A percentile compares a stretch with the other conserved stretches of the same genome.
These are phyloP conservation scores for Digitonthophagus gazella DNA, from an alignment of 2,888 invertebrate genomes.

Conservation along the genomic window DNA sequence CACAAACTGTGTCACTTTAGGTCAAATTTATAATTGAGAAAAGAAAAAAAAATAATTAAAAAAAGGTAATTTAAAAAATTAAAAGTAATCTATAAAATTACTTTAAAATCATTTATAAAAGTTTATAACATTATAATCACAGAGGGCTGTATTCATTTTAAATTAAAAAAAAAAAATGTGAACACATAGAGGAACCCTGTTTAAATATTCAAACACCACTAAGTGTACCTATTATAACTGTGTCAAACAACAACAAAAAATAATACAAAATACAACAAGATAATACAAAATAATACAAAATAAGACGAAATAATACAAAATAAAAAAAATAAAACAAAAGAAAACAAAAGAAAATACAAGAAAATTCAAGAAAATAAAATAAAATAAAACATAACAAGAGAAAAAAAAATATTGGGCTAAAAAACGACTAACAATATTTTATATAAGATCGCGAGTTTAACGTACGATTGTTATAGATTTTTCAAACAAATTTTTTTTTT, in stretches of 20 bases:
- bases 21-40: background rate
- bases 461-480: background rate
- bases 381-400: too few relatives aligned
- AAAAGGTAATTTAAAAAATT: too few relatives aligned
- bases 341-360: too few relatives aligned
- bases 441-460: background rate
- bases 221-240: background rate
- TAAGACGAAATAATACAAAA: too few relatives aligned
- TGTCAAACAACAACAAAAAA: background rate
- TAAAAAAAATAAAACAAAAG: too few relatives aligned
- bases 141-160: background rate
- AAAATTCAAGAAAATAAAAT: too few relatives aligned
- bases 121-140: background rate
- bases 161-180: too few relatives aligned
- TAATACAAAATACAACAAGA: too few relatives aligned
- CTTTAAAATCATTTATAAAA: too few relatives aligned
- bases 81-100: too few relatives aligned
- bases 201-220: background rate
- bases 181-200: background rate
- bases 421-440: background rate
- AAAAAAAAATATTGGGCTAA: background rate
- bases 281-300: too few relatives aligned
- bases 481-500: background rate
- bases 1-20: background rate
- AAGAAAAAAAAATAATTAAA: too few relatives aligned